phyloP scores from a whole-genome alignment of 1,140 invertebrate genomes.

The Trissolcus basalis region DNA sequence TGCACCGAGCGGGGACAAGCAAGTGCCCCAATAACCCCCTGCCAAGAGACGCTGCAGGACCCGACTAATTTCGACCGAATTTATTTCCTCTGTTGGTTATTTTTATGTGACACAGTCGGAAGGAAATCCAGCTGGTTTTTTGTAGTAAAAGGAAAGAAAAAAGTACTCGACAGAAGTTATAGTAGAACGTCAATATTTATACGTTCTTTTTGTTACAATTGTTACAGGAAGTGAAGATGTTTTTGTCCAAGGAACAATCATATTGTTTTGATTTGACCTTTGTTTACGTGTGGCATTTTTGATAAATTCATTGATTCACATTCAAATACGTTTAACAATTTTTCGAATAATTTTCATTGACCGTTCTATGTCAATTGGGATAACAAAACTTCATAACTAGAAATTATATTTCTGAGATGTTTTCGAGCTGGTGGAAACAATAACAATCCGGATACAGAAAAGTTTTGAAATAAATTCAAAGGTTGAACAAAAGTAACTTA shows the following conservation, averaged over 20 bases:
- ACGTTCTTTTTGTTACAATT: slow-evolving; percentile 15
- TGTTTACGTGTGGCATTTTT: too few species aligned
- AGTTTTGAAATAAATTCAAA: too few species aligned
- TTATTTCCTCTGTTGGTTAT: slow-evolving; percentile 13
- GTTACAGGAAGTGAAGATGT: slow-evolving; percentile 15
- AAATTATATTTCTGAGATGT: too few species aligned
- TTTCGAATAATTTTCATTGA: too few species aligned
- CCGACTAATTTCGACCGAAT: slow-evolving; percentile 26
- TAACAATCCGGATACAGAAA: too few species aligned
- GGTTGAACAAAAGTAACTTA: too few species aligned
- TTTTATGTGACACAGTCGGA: slow-evolving; percentile 25
- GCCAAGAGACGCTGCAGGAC: slow-evolving; percentile 15
- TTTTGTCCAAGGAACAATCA: neutral
- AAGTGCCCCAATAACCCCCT: slow-evolving; percentile 29
- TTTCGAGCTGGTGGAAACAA: too few species aligned
- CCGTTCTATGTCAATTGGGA: too few species aligned
- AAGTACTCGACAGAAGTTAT: slow-evolving; percentile 23
- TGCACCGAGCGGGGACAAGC: neutral
- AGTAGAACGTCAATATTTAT: slow-evolving; percentile 38
- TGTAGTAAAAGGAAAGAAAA: slow-evolving; percentile 12
- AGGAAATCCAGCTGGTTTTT: slow-evolving; percentile 41
- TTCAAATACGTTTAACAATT: too few species aligned
- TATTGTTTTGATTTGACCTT: too few species aligned
- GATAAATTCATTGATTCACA: too few species aligned
- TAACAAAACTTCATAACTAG: too few species aligned